Conservation (phyloP, 2,888 invertebrate genomes). For the Cylloceria caligata region DNA sequence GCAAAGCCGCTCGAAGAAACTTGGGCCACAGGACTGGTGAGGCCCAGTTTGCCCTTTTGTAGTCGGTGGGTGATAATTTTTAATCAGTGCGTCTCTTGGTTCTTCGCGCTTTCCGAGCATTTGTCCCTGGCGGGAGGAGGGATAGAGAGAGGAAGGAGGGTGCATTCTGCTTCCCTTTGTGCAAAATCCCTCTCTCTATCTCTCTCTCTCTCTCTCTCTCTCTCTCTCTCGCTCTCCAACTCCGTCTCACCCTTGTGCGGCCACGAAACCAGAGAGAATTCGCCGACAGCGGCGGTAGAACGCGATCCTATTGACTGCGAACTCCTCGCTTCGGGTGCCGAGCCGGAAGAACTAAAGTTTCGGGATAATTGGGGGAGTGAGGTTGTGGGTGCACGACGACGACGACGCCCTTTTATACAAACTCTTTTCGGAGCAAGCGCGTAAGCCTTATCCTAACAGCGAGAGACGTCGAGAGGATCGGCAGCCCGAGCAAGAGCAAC, state of each 20-base stretch:
- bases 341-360: slow-evolving; percentile 79
- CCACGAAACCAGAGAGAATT: slow-evolving; percentile 17
- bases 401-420: slow-evolving; percentile 71
- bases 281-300: slow-evolving; percentile 38
- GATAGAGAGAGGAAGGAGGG: slow-evolving; percentile 19
- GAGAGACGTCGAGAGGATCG: slow-evolving; percentile 27
- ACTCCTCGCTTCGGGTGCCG: slow-evolving; percentile 38
- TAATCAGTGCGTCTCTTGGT: slow-evolving; percentile 79
- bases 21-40: slow-evolving; percentile 22
- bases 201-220: slow-evolving; percentile 15
- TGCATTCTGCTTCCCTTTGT: slow-evolving; percentile 47
- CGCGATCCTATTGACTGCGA: slow-evolving; percentile 72
- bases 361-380: slow-evolving; percentile 77
- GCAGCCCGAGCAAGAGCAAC: slow-evolving; percentile 44
- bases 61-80: slow-evolving; percentile 82
- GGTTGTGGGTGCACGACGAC: slow-evolving; percentile 71
- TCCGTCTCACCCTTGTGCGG: slow-evolving; percentile 7
- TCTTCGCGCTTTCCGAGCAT: slow-evolving; percentile 68
- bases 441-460: slow-evolving; percentile 50
- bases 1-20: slow-evolving; percentile 3
- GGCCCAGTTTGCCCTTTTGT: slow-evolving; percentile 77
- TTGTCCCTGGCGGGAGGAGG: slow-evolving; percentile 42
- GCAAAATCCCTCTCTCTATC: slow-evolving; percentile 10
- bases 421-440: slow-evolving; percentile 42
- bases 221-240: slow-evolving; percentile 7